Base-by-base conservation (phyloP, 2,888 invertebrate genomes). In the Apocheima hispidaria region DNA sequence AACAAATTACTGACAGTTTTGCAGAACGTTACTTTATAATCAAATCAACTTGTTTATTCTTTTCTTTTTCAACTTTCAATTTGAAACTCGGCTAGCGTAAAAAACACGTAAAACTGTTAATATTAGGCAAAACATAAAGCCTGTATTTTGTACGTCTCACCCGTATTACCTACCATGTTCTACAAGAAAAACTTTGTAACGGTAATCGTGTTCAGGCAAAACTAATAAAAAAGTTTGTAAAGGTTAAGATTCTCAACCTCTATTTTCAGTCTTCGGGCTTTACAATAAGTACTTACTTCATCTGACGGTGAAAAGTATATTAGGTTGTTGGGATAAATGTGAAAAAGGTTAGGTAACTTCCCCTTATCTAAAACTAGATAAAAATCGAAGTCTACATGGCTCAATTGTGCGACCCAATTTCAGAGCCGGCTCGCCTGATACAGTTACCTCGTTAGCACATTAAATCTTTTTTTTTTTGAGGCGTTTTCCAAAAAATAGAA, bases 191-290 rank as follows among this genome's bases (percentile, higher is more conserved):
- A 50, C 40, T 51, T 28, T 40, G 51, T 51, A 40, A 40, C 26
- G 51, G 36, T 57, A 52, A 63, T 57, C 49, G 60, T 40, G 38
- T 52, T 61, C 63, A 36, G 40, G 38, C 28, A 9, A 49, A 68
- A 69, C 57, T 67, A 63, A 67, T 65, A 64, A 57, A 66, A 65
- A 63, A 66, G 65, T 66, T 65, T 59, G 50, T 26, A 16, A 50
- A 21, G 20, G 53, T 43, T 53, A 53, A 30, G 51, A 51, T 43
- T 53, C 33, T 14, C 30, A 43, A 43, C 21, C 14, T 52, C 30
- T 56, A 3, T 18, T 48, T 21, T 30, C 46, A 30, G 28, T 12
- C 3, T 16, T 44, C 9, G 10, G 20, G 40, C 7, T 16, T 33
- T n/a, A 33, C n/a, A 33, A 4, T 16, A 36, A 36, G 36, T 36